A percentile compares a stretch with the other conserved stretches of the same genome.
Conservation (phyloP, 2,888 invertebrate species). For the Oxytorus armatus region DNA sequence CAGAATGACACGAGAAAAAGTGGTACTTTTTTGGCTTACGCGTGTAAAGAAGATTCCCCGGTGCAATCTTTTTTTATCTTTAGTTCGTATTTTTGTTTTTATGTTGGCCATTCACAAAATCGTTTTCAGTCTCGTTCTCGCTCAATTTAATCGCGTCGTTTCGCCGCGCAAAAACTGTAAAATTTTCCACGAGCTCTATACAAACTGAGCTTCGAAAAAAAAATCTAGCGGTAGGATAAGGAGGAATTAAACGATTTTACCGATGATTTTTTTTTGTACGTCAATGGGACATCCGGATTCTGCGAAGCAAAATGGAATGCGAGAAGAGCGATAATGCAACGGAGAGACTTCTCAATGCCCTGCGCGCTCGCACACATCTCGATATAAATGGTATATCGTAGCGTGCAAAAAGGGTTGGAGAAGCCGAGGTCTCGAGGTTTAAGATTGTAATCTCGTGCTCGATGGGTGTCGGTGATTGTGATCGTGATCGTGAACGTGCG, state of each 20-base stretch:
- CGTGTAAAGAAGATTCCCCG: background rate
- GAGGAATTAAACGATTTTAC: constrained; percentile 49
- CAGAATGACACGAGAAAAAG: constrained; percentile 21
- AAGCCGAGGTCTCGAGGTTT: constrained; percentile 47
- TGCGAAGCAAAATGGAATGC: constrained; percentile 52
- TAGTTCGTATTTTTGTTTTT: background rate
- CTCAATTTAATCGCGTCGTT: background rate
- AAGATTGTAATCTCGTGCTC: constrained; percentile 65
- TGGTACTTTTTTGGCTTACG: background rate
- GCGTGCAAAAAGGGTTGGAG: background rate
- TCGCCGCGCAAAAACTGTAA: background rate
- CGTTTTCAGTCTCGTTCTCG: background rate
- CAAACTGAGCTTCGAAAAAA: background rate
- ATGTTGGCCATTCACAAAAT: background rate
- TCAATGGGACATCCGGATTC: constrained; percentile 42
- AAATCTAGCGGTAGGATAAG: too few species aligned
- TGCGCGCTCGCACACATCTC: background rate
- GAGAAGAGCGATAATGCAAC: background rate
- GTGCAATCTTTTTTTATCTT: background rate
- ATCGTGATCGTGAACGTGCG: constrained; percentile 65
- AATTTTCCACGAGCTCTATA: background rate
- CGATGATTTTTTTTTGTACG: background rate
- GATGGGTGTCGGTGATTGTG: constrained; percentile 67
- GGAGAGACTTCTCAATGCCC: constrained; percentile 31
- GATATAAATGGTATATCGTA: too few species aligned